These are phyloP conservation scores for Panthera uncia DNA, from an alignment of 2,113 vertebrate species.

Conservation along the genomic window DNA sequence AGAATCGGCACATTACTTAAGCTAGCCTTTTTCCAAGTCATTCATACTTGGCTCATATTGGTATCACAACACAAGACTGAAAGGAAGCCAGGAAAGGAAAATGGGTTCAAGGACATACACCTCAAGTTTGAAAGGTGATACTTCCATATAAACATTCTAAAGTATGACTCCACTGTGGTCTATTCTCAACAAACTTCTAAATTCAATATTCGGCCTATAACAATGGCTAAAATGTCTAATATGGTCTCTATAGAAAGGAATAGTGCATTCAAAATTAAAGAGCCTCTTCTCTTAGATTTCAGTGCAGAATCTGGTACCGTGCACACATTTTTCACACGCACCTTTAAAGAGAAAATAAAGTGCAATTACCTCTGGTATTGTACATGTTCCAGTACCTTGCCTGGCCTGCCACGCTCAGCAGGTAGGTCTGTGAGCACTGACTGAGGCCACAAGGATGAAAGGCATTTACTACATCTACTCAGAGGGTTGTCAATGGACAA, in stretches of 20 bases:
- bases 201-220: background rate
- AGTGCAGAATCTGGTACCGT: background rate
- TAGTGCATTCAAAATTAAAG: background rate
- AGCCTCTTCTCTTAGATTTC: constrained; percentile 61
- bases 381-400: constrained; percentile 69
- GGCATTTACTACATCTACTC: constrained; percentile 85
- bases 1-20: constrained; percentile 86
- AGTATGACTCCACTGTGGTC: background rate
- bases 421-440: constrained; percentile 74
- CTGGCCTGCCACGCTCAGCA: constrained; percentile 80
- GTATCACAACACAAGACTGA: constrained; percentile 56
- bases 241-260: background rate
- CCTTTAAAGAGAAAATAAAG: constrained; percentile 69
- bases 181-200: background rate
- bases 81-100: constrained; percentile 63
- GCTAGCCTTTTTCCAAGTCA: constrained; percentile 79
- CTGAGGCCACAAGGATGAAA: constrained; percentile 88
- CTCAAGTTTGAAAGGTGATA: background rate
- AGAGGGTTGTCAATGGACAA: constrained; percentile 88
- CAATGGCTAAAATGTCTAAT: background rate
- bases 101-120: constrained; percentile 59
- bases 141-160: background rate
- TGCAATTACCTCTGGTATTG: constrained; percentile 71
- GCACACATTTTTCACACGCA: constrained; percentile 47
- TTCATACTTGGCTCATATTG: constrained; percentile 79